Conservation (phyloP, 53 echinoderm and acorn worm species). For the Holothuria leucospilota region DNA sequence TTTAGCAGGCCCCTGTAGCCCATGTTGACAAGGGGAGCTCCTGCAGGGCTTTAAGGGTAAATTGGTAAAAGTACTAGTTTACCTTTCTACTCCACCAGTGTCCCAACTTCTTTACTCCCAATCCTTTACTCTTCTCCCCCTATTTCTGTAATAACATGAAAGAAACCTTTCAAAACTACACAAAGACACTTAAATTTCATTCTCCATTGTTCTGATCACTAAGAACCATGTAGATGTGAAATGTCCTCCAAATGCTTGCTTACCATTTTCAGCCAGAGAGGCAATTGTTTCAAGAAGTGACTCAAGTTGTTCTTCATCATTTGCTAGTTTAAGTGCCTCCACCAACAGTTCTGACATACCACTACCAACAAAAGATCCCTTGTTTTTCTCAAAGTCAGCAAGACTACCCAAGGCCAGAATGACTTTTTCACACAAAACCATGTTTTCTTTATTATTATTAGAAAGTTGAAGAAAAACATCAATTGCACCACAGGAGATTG, state of each 20-base stretch:
- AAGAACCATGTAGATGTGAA: too few species aligned
- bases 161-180: too few species aligned
- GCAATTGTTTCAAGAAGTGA: slow-evolving; percentile 88
- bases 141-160: too few species aligned
- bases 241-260: neutral
- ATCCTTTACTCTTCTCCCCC: too few species aligned
- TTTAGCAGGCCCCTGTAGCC: too few species aligned
- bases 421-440: slow-evolving; percentile 81
- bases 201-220: too few species aligned
- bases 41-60: too few species aligned
- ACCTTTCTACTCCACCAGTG: too few species aligned
- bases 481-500: slow-evolving; percentile 73
- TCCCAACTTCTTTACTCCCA: too few species aligned
- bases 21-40: too few species aligned
- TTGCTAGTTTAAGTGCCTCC: slow-evolving; percentile 66
- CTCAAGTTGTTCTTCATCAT: slow-evolving; percentile 87
- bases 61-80: too few species aligned
- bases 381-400: slow-evolving; percentile 85
- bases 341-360: slow-evolving; percentile 79
- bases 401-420: slow-evolving; percentile 91
- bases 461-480: slow-evolving; percentile 73
- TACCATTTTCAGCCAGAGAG: slow-evolving; percentile 92
- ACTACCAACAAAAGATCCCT: slow-evolving; percentile 73
- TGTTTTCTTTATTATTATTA: slow-evolving; percentile 69
- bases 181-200: too few species aligned